Conservation (phyloP, 2,113 vertebrate genomes). For the Origma solitaria region DNA sequence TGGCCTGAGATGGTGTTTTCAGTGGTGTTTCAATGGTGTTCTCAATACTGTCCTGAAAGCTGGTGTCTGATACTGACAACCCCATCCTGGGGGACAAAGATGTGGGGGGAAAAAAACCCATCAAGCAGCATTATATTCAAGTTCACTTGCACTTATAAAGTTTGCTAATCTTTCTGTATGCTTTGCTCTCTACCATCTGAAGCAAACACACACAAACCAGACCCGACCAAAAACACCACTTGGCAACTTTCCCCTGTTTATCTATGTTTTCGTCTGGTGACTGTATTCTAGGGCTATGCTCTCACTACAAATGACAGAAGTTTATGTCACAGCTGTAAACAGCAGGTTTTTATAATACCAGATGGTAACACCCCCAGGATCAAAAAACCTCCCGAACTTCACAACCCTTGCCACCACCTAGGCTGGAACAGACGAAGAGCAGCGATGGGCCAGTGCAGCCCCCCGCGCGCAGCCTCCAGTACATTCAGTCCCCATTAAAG, state of each 20-base stretch:
- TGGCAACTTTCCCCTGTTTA: not conserved
- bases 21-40: fast-evolving
- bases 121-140: not conserved
- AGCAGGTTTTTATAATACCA: fast-evolving
- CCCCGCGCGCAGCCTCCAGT: fast-evolving
- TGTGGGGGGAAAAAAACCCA: fast-evolving
- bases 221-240: fast-evolving
- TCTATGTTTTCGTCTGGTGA: fast-evolving
- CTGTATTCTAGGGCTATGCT: too few relatives aligned
- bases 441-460: too few relatives aligned
- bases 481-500: fast-evolving
- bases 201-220: not conserved
- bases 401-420: not conserved
- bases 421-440: fast-evolving
- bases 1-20: not conserved
- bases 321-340: not conserved
- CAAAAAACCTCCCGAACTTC: not conserved
- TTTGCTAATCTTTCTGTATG: not conserved
- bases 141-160: fast-evolving
- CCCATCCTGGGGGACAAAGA: not conserved
- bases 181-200: not conserved
- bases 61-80: not conserved
- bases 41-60: not conserved
- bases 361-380: not conserved
- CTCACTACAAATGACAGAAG: fast-evolving